Base-by-base conservation (phyloP, 1,140 invertebrate species). In the Hylaeus anthracinus region DNA sequence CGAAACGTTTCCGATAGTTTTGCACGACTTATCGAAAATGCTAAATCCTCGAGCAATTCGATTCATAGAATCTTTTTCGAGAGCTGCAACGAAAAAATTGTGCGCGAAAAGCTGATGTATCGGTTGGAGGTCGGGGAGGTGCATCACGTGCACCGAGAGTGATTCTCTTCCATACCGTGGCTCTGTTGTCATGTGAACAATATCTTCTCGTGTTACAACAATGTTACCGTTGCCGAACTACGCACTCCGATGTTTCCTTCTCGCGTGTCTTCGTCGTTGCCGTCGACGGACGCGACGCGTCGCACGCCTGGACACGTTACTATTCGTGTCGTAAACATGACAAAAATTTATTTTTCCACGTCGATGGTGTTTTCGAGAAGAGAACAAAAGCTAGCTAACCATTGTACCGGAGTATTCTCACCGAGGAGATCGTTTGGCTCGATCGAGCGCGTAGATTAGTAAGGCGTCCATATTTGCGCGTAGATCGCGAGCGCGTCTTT, bases 121-220 rank as follows among this genome's bases (percentile, higher is more conserved):
- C n/a, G 72, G 71, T 61, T 69, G 76, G 51, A 2, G 74, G 86
- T 69, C 45, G 83, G 86, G 86, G 26, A 26, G 26, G 26, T 26
- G 61, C 72, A 79, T 87, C 86, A 87, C 86, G 86, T 87, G 86
- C 60, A 72, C 79, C 26, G 58, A 43, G 82, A 85, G 72, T 87
- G 85, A 76, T 86, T 82, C 71, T 82, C 78, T 77, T 72, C 71
- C 82, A 82, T 56, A 72, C 82, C 72, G 75, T 85, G 79, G 76
- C 86, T 85, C 78, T 72, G 82, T 86, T 84, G 89, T 87, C 88
- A 82, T 86, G 84, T 79, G 84, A 85, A 90, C 88, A 90, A 90
- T 90, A 89, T 86, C 88, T 86, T 90, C 86, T 90, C 89, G 79
- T 85, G 82, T 90, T 90, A 86, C 89, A 83, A 81, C 76, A 83